phyloP scores from a whole-genome alignment of 2,888 invertebrate genomes.

The Catonia carolina region DNA sequence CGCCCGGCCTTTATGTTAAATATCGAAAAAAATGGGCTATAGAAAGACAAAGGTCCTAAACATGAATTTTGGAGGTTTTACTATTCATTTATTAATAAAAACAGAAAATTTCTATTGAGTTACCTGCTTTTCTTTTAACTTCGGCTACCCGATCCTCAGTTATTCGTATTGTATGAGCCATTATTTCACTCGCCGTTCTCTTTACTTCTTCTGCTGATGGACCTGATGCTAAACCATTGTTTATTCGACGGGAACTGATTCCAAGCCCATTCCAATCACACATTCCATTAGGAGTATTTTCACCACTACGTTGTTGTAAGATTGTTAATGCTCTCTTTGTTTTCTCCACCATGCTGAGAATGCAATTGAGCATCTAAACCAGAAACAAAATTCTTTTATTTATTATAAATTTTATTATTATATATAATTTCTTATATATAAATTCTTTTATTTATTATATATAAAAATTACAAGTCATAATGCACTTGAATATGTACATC shows the following conservation, averaged over 20 bases:
- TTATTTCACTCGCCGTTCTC: constrained; percentile 51
- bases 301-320: constrained; percentile 62
- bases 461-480: too few relatives aligned
- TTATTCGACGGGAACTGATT: too few relatives aligned
- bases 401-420: too few relatives aligned
- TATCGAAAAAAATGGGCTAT: too few relatives aligned
- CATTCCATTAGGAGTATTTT: background rate
- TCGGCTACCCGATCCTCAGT: constrained; percentile 86
- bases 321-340: constrained; percentile 88
- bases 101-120: constrained; percentile 37
- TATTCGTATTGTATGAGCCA: constrained; percentile 63
- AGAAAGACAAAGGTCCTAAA: too few relatives aligned
- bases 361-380: constrained; percentile 80
- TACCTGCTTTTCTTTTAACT: constrained; percentile 81
- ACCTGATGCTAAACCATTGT: constrained; percentile 28
- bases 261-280: constrained; percentile 41
- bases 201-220: constrained; percentile 47
- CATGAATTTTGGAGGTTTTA: too few relatives aligned
- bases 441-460: too few relatives aligned
- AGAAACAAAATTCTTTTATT: background rate
- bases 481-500: too few relatives aligned
- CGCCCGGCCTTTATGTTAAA: too few relatives aligned
- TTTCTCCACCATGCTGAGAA: constrained; percentile 92
- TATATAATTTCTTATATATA: too few relatives aligned
- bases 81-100: too few relatives aligned